Conservation (phyloP, 1,140 invertebrate species). For the Drosophila mayri region DNA sequence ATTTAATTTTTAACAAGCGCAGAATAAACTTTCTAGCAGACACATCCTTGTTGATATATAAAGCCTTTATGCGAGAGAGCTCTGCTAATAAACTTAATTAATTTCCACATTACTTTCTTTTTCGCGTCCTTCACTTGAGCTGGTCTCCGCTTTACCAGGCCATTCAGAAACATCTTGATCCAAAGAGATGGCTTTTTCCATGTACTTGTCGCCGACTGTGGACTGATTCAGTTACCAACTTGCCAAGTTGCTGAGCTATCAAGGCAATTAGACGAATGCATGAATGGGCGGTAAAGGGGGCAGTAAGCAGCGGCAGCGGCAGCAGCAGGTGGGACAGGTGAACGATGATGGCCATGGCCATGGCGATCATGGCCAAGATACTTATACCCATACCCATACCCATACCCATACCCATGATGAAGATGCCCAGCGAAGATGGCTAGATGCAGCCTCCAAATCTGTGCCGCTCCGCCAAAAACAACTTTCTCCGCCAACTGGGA, state of each 20-base stretch:
- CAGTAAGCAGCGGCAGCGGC: not conserved
- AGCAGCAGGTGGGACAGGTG: constrained; percentile 41
- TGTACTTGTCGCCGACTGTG: constrained; percentile 32
- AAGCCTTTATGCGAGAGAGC: not conserved
- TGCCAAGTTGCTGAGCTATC: constrained; percentile 20
- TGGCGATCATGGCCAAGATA: constrained; percentile 41
- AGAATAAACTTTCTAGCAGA: not conserved
- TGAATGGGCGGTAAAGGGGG: constrained; percentile 10
- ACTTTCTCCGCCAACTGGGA: constrained; percentile 64
- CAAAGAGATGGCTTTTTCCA: constrained; percentile 21
- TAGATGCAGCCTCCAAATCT: constrained; percentile 63
- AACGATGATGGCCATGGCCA: constrained; percentile 36
- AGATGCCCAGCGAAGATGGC: constrained; percentile 61
- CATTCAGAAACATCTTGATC: constrained; percentile 38
- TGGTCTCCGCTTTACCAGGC: constrained; percentile 18
- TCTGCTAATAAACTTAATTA: constrained; percentile 37
- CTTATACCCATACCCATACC: constrained; percentile 11
- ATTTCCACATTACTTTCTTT: constrained; percentile 46
- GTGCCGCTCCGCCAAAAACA: constrained; percentile 75
- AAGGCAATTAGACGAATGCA: constrained; percentile 38
- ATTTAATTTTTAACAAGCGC: no score
- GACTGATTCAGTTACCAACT: constrained; percentile 41
- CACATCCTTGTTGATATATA: not conserved
- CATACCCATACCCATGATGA: constrained; percentile 26
- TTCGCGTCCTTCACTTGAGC: constrained; percentile 35